These are phyloP conservation scores for Nycticorax nycticorax DNA, from an alignment of 2,113 vertebrate genomes.

Conservation along the genomic window DNA sequence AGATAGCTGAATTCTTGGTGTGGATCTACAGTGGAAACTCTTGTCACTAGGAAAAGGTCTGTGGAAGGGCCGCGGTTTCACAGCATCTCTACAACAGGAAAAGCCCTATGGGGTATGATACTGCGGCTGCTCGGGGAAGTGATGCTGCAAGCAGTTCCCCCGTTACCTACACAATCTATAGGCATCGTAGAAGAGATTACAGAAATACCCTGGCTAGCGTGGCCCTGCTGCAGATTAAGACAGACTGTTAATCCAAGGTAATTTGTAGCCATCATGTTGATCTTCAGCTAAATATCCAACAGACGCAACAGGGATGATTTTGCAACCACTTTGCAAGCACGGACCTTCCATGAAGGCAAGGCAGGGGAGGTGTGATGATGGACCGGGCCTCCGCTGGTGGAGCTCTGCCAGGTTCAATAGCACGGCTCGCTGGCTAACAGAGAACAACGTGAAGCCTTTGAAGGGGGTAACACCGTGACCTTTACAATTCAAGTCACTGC, in stretches of 20 bases:
- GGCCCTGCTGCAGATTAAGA: background rate
- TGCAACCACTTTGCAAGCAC: background rate
- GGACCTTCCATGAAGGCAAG: background rate
- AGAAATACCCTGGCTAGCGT: background rate
- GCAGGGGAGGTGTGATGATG: background rate
- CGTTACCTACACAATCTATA: background rate
- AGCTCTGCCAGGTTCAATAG: background rate
- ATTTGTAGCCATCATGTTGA: background rate
- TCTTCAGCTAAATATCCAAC: background rate
- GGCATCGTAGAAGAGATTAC: too few relatives aligned
- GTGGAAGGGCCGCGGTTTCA: background rate
- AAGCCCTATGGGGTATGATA: background rate
- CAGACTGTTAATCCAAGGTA: background rate
- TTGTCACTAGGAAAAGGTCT: background rate
- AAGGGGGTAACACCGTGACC: background rate
- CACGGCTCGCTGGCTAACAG: rapidly evolving
- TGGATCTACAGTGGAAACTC: background rate
- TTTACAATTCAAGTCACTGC: background rate
- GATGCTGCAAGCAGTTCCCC: background rate
- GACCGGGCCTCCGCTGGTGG: background rate
- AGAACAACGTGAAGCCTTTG: background rate
- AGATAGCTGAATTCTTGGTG: background rate
- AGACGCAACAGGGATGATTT: background rate
- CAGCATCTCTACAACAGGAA: rapidly evolving
- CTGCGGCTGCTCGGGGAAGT: background rate